A percentile compares a stretch with the other conserved stretches of the same genome.
Conservation (phyloP, 2,888 invertebrate species). For the Diarsia rubi region DNA sequence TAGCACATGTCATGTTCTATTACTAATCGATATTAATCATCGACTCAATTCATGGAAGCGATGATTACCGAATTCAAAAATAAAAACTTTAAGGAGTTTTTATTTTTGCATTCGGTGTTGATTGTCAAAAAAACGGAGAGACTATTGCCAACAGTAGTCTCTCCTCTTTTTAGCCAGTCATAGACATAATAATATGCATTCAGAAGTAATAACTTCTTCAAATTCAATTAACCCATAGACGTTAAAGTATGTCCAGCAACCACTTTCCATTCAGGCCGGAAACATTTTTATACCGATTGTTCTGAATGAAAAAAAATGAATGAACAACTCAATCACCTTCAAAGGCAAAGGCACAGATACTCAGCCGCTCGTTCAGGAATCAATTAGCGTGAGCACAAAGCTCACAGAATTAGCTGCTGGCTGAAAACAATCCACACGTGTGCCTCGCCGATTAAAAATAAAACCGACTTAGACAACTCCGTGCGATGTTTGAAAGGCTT, state of each 20-base stretch:
- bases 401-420: slow-evolving; percentile 81
- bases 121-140: not conserved
- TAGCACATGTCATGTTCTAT: slow-evolving; percentile 9
- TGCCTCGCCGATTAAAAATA: slow-evolving; percentile 83
- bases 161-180: too few species aligned
- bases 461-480: slow-evolving; percentile 76
- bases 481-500: slow-evolving; percentile 80
- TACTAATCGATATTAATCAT: slow-evolving; percentile 40
- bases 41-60: slow-evolving; percentile 26
- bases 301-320: slow-evolving; percentile 21
- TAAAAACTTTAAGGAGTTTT: not conserved
- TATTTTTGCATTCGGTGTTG: too few species aligned
- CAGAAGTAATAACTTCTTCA: slow-evolving; percentile 31
- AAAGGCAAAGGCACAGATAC: slow-evolving; percentile 74
- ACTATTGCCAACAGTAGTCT: too few species aligned
- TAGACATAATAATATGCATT: too few species aligned
- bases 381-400: slow-evolving; percentile 85
- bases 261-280: slow-evolving; percentile 34
- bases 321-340: slow-evolving; percentile 79
- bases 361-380: slow-evolving; percentile 82
- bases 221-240: slow-evolving; percentile 27
- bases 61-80: not conserved
- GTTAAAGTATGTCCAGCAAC: slow-evolving; percentile 48
- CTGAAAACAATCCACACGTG: slow-evolving; percentile 79
- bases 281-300: slow-evolving; percentile 45